Evolutionary conservation across 2,888 invertebrate species (phyloP).

Genomic region (Sicus ferrugineus): DNA sequence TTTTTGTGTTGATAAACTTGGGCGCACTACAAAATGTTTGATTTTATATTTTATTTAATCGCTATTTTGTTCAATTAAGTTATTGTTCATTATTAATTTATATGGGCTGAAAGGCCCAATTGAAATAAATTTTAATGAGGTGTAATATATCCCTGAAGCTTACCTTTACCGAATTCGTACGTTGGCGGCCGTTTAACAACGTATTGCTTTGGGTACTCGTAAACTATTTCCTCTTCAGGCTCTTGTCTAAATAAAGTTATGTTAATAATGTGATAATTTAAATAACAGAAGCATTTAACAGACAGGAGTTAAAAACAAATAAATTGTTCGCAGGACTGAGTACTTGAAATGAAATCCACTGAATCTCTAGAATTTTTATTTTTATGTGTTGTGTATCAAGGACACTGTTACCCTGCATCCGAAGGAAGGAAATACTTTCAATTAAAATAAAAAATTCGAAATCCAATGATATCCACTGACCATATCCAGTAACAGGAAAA

Average conservation of each 20-base stretch:
- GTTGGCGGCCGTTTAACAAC: constrained; percentile 25
- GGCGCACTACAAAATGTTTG: constrained; percentile 56
- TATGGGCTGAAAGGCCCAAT: neutral
- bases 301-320: no score
- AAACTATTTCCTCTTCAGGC: constrained; percentile 31
- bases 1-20: constrained; percentile 56
- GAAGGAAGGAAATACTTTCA: no score
- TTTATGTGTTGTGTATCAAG: no score
- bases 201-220: constrained; percentile 14
- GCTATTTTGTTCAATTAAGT: constrained; percentile 13
- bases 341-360: no score
- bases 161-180: constrained; percentile 41
- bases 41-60: neutral
- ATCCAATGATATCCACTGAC: no score
- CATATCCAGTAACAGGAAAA: no score
- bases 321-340: no score
- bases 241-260: constrained; percentile 24
- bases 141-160: neutral
- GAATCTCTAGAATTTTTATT: no score
- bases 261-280: no score
- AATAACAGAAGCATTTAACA: no score
- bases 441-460: no score
- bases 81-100: neutral
- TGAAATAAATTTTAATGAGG: neutral
- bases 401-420: no score